Base-by-base conservation (phyloP, 23 tunicate species). In the Ascidia mentula region DNA sequence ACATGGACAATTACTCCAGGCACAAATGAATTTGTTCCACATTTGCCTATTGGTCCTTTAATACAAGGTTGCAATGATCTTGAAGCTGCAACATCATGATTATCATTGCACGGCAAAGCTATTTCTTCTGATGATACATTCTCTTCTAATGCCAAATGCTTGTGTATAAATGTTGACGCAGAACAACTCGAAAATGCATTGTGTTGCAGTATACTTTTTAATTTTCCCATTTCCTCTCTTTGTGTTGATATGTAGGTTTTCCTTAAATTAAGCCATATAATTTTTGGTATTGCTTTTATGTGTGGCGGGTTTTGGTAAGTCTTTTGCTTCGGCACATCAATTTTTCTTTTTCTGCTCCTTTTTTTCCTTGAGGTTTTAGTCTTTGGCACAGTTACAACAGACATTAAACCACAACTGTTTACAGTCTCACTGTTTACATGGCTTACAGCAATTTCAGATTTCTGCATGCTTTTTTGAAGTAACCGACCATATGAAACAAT, bases 1-100 rank as follows among this genome's bases (percentile, higher is more conserved):
- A 60, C 38, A 20, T 61, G 36, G 8, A 61, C 87, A 31, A 91
- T 81, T 0, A 91, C 97, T 9, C 97, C 97, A 37, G 97, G 87
- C 28, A 40, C 35, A 85, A 91, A 91, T 6, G 80, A 26, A n/a
- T 90, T 83, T 6, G 83, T 13, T 20, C 12, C 7, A 9, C 65
- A 28, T 9, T 53, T 53, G 24, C 65, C 65, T 53, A 20, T 5
- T 9, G 15, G 65, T 3, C 13, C 22, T 20, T 28, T 20, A 9
- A 28, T 53, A 5, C 1, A 53, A 53, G 13, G 24, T 20, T 53
- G 12, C 24, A 5, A 20, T 42, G 12, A 9, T n/a, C n/a, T n/a
- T n/a, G 53, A 42, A 42, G 65, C 24, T 3, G 22, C 13, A 53
- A 53, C 13, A 3, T 20, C 65, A 5, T 53, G 28, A 53, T 53